Conservation (phyloP, 2,113 vertebrate genomes). For the Gallinago media region DNA sequence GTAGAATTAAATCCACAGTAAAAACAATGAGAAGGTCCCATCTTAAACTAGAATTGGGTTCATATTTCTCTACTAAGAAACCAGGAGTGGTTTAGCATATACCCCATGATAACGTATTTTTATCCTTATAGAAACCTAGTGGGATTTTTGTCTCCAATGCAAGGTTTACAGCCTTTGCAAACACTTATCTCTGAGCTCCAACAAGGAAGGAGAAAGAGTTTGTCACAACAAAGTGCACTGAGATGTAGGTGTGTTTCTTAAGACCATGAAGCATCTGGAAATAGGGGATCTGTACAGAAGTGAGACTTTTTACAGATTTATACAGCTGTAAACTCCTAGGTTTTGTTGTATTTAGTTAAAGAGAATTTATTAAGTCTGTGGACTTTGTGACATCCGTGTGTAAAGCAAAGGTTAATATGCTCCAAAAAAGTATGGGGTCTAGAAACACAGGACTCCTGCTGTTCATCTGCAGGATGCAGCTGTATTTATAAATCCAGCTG, state of each 20-base stretch:
- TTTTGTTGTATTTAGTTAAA: neutral
- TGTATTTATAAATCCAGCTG: neutral
- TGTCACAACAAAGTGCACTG: neutral
- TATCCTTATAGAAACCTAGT: neutral
- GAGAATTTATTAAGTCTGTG: neutral
- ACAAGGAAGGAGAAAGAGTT: neutral
- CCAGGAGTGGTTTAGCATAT: neutral
- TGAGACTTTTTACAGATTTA: neutral
- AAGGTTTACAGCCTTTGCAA: neutral
- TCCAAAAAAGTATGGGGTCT: neutral
- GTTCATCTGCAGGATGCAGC: neutral
- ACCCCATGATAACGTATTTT: neutral
- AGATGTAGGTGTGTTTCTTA: neutral
- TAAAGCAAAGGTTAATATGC: neutral
- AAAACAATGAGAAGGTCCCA: neutral
- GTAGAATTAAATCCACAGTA: neutral
- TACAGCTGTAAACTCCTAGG: neutral
- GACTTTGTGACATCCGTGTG: neutral
- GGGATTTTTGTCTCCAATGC: accelerated
- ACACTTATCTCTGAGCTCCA: neutral
- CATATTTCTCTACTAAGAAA: neutral
- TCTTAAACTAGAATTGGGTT: neutral
- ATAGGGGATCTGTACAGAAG: neutral
- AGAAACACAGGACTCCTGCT: neutral
- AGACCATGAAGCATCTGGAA: neutral